Evolutionary conservation across 2,888 invertebrate species (phyloP).

Genomic region (Corbicula japonica): DNA sequence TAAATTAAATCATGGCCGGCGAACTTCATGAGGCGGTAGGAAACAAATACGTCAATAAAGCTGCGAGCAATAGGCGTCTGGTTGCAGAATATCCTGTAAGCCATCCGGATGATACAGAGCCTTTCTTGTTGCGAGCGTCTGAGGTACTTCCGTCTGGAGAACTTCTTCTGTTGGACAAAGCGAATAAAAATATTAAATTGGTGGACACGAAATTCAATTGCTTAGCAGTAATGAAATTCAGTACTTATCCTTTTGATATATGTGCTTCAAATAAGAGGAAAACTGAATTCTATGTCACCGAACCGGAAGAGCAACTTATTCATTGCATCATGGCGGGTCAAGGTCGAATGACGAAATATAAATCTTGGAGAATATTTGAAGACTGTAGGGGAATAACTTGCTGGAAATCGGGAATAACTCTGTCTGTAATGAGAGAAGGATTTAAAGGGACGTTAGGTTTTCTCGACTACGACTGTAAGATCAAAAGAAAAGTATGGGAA

Average conservation of each 20-base stretch:
- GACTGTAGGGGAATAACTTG: constrained; percentile 61
- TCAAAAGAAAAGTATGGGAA: constrained; percentile 54
- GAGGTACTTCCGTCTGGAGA: constrained; percentile 20
- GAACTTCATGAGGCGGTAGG: constrained; percentile 31
- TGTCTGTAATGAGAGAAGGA: constrained; percentile 48
- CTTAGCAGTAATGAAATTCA: constrained; percentile 29
- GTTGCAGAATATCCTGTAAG: constrained; percentile 22
- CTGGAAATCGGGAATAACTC: constrained; percentile 54
- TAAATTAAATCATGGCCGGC: constrained; percentile 40
- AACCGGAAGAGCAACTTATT: constrained; percentile 53
- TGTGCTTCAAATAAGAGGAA: constrained; percentile 46
- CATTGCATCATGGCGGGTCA: constrained; percentile 46
- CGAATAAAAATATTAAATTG: constrained; percentile 53
- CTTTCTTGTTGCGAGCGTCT: constrained; percentile 36
- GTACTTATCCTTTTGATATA: constrained; percentile 52
- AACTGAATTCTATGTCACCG: constrained; percentile 57
- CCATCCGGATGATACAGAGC: constrained; percentile 43
- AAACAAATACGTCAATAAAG: constrained; percentile 43
- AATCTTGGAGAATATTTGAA: constrained; percentile 42
- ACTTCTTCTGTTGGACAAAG: constrained; percentile 44
- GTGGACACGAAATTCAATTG: constrained; percentile 37
- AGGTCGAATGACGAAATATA: constrained; percentile 38
- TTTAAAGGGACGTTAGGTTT: constrained; percentile 55
- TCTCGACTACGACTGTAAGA: constrained; percentile 54
- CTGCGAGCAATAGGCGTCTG: constrained; percentile 6